phyloP scores from a whole-genome alignment of 2,113 vertebrate genomes.

The Corvus moneduloides region DNA sequence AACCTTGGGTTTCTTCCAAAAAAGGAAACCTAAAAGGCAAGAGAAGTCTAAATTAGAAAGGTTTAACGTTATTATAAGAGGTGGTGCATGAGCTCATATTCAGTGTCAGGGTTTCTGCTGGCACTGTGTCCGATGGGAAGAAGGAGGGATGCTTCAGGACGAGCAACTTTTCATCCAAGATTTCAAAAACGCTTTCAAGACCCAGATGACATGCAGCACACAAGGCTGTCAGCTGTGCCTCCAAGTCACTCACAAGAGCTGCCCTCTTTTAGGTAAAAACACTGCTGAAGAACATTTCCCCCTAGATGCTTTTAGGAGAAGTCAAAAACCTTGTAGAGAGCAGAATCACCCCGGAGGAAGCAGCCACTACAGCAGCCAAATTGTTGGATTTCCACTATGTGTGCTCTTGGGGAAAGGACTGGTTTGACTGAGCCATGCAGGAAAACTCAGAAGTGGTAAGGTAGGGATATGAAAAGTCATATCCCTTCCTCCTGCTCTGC shows the following conservation, averaged over 20 bases:
- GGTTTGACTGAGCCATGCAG: background rate
- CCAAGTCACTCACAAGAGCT: background rate
- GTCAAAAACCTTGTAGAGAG: background rate
- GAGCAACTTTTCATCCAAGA: background rate
- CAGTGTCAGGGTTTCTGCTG: background rate
- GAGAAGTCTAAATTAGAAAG: background rate
- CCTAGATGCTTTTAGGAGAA: background rate
- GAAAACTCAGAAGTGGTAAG: background rate
- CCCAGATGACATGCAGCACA: background rate
- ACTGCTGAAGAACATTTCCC: background rate
- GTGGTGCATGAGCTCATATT: fast-evolving
- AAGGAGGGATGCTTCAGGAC: background rate
- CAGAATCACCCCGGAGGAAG: background rate
- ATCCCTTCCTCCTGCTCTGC: background rate
- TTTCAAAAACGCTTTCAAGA: background rate
- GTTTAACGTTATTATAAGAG: background rate
- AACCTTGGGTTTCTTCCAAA: background rate
- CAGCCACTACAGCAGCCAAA: background rate
- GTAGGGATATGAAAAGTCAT: background rate
- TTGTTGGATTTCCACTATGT: background rate
- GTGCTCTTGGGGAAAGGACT: background rate
- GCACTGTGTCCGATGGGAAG: background rate
- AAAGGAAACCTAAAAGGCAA: background rate
- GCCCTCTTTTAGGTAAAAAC: background rate
- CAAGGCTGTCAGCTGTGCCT: background rate